These are phyloP conservation scores for Drosophila atroscutellata DNA, from an alignment of 2,888 invertebrate genomes.

Conservation along the genomic window DNA sequence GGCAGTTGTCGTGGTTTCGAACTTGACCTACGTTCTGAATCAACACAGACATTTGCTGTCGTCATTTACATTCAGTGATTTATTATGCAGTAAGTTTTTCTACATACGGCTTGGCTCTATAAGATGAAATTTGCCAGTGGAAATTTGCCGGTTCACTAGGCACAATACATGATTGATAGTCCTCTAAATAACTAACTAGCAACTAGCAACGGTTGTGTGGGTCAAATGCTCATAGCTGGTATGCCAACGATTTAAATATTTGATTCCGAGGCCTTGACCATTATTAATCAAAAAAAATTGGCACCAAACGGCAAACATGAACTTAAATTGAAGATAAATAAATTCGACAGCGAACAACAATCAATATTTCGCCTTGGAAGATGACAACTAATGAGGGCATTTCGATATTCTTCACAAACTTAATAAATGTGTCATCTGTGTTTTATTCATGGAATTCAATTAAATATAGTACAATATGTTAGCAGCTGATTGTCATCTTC, in stretches of 20 bases:
- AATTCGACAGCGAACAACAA: slow-evolving; percentile 30
- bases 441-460: neutral
- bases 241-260: slow-evolving; percentile 18
- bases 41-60: slow-evolving; percentile 51
- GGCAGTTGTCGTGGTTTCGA: slow-evolving; percentile 3
- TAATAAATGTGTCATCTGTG: neutral
- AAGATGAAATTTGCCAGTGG: slow-evolving; percentile 31
- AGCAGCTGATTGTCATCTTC: neutral
- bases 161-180: slow-evolving; percentile 51
- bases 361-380: neutral
- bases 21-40: slow-evolving; percentile 36
- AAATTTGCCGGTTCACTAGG: slow-evolving; percentile 52
- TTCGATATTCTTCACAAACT: neutral
- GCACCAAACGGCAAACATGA: neutral
- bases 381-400: neutral
- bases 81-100: slow-evolving; percentile 71
- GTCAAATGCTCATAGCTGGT: too few species aligned
- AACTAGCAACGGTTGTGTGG: too few species aligned
- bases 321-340: neutral
- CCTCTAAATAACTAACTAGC: slow-evolving; percentile 2
- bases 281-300: slow-evolving; percentile 26
- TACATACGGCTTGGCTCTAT: slow-evolving; percentile 2
- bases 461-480: too few species aligned
- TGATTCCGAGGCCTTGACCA: slow-evolving; percentile 23
- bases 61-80: slow-evolving; percentile 66